Evolutionary conservation across 2,113 vertebrate species (phyloP).

Genomic region (Boleophthalmus pectinirostris): DNA sequence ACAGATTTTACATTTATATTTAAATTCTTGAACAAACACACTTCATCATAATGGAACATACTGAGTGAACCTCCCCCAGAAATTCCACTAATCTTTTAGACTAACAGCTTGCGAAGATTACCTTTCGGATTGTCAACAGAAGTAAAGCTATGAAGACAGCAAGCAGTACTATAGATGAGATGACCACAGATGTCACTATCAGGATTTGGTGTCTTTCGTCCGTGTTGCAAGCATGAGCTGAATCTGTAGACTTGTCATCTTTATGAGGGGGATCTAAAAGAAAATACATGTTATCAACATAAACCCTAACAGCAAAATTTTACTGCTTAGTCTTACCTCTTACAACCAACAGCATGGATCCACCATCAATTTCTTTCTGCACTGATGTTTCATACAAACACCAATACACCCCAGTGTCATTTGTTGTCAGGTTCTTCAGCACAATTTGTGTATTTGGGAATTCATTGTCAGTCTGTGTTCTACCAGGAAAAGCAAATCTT

Average conservation of each 20-base stretch:
- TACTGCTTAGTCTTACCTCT: slow-evolving; percentile 32
- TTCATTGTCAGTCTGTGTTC: fast-evolving
- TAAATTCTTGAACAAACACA: neutral
- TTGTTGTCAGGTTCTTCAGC: slow-evolving; percentile 44
- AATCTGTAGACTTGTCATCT: neutral
- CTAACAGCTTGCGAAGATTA: slow-evolving; percentile 19
- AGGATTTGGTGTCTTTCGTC: neutral
- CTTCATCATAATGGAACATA: neutral
- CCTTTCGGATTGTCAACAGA: slow-evolving; percentile 43
- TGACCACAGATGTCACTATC: slow-evolving; percentile 13
- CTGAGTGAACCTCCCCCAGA: neutral
- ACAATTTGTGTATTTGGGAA: slow-evolving; percentile 12
- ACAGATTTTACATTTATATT: neutral
- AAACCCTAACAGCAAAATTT: neutral
- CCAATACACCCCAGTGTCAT: slow-evolving; percentile 53
- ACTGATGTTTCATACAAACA: slow-evolving; percentile 13
- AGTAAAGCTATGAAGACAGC: neutral
- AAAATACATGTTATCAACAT: neutral
- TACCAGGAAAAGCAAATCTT: fast-evolving
- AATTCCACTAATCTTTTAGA: slow-evolving; percentile 16
- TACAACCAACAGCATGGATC: slow-evolving; percentile 57
- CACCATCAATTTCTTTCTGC: fast-evolving
- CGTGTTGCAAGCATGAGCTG: neutral
- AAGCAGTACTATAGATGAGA: slow-evolving; percentile 21
- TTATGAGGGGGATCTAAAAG: neutral